Conservation (phyloP, 2,888 invertebrate genomes). For the Drosophila quinaria region DNA sequence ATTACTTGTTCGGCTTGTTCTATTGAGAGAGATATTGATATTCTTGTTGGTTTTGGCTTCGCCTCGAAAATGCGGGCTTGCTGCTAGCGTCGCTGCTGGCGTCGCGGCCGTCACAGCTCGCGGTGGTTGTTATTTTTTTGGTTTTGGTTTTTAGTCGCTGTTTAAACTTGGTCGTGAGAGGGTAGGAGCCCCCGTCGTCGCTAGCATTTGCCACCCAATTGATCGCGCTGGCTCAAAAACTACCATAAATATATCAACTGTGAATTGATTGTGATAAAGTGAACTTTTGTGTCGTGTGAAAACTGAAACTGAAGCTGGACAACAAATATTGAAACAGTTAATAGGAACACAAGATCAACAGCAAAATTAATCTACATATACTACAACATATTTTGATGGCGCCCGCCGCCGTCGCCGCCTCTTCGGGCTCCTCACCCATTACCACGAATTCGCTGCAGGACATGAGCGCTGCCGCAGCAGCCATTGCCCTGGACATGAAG, state of each 20-base stretch:
- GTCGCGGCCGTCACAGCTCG: constrained; percentile 63
- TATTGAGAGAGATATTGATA: background rate
- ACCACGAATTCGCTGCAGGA: constrained; percentile 79
- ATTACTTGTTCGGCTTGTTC: constrained; percentile 20
- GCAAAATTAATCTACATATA: constrained; percentile 44
- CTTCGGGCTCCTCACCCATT: constrained; percentile 55
- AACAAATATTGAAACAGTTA: constrained; percentile 24
- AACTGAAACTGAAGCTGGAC: constrained; percentile 27
- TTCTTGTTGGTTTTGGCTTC: constrained; percentile 65
- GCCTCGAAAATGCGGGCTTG: constrained; percentile 78
- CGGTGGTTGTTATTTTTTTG: constrained; percentile 83
- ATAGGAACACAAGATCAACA: constrained; percentile 43
- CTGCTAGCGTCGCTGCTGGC: constrained; percentile 66
- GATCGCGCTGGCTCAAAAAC: constrained; percentile 52
- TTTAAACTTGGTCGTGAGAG: constrained; percentile 86
- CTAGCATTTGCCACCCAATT: constrained; percentile 38
- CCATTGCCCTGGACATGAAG: constrained; percentile 81
- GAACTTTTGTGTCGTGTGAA: constrained; percentile 45
- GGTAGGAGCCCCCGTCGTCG: constrained; percentile 77
- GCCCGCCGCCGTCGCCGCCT: constrained; percentile 65
- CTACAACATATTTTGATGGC: constrained; percentile 64
- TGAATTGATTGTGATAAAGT: constrained; percentile 44
- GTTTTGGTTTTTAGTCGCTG: constrained; percentile 84
- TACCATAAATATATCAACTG: constrained; percentile 13
- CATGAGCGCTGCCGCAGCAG: constrained; percentile 80